Evolutionary conservation across 2,113 vertebrate species (phyloP), one percentile per base, ranked within the genome.

Genomic region (Suncus etruscus): DNA sequence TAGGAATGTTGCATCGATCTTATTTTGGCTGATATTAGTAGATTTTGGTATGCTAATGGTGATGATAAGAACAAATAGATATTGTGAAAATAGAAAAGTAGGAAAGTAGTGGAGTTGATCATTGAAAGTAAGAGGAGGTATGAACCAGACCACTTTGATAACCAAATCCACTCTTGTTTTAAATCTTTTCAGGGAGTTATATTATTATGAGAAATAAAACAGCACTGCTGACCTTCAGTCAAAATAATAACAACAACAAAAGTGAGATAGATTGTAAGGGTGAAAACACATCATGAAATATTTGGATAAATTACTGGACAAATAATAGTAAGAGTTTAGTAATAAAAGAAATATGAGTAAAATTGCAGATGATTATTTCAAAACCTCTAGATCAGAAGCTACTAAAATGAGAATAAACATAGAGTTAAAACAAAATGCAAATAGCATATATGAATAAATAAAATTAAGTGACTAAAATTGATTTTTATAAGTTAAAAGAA

Each of bases 401-500:
- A 73, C 10, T 63, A 39, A 73, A 87, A 87, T 6, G 25, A 74
- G 47, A 86, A 69, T 69, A 78, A 89, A 91, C 73, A 63, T n/a
- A 51, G 39, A 51, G 48, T 47, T 80, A 84, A 89, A 73, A 11
- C 87, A 15, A 78, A 83, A 74, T 86, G 75, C 58, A 83, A 39
- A 39, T 39, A 39, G 39, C 39, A 68, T 68, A 54, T 2, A 58
- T 58, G 65, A 65, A 79, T 66, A 83, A 81, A 72, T 68, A 80
- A 73, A 84, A 39, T 25, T 6, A 29, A 50, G 4, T 54, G 3
- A 25, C 20, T 58, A 74, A 78, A 78, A 48, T 16, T 87, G 15
- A 84, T 45, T 63, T 70, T 22, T 66, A 10, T 72, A 68, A 78
- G 89, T 74, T 70, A 87, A 87, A 45, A 12, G 11, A n/a, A 32